phyloP scores from a whole-genome alignment of 2,113 vertebrate species.

The Oncorhynchus mykiss region DNA sequence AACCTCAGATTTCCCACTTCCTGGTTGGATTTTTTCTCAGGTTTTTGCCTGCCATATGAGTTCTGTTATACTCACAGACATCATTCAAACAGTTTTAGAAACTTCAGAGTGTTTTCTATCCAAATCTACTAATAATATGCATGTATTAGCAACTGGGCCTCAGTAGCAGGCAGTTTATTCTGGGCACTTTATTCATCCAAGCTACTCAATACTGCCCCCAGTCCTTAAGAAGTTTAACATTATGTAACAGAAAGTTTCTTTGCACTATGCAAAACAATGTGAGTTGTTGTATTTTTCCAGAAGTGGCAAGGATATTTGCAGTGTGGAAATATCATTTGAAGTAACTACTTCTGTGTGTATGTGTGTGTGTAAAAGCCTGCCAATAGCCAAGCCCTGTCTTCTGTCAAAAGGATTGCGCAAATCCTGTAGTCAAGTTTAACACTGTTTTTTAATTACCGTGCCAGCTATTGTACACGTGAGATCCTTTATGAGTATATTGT shows the following conservation, averaged over 20 bases:
- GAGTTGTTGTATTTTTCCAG: slow-evolving; percentile 20
- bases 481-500: slow-evolving; percentile 20
- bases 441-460: slow-evolving; percentile 28
- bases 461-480: slow-evolving; percentile 19
- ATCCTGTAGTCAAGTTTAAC: slow-evolving; percentile 26
- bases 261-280: slow-evolving; percentile 10
- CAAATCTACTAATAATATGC: too few species aligned
- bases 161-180: too few species aligned
- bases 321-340: neutral
- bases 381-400: neutral
- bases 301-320: slow-evolving; percentile 11
- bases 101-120: too few species aligned
- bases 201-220: too few species aligned
- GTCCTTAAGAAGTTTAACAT: too few species aligned
- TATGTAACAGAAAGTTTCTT: neutral
- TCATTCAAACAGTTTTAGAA: too few species aligned
- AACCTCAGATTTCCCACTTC: too few species aligned
- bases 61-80: too few species aligned
- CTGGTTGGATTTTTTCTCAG: too few species aligned
- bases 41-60: too few species aligned
- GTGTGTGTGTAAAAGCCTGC: neutral
- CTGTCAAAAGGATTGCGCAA: slow-evolving; percentile 5
- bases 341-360: neutral
- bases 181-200: too few species aligned
- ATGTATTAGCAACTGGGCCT: too few species aligned